Evolutionary conservation across 35 echinoderm and acorn worm species (phyloP).

Genomic region (Acanthaster planci): DNA sequence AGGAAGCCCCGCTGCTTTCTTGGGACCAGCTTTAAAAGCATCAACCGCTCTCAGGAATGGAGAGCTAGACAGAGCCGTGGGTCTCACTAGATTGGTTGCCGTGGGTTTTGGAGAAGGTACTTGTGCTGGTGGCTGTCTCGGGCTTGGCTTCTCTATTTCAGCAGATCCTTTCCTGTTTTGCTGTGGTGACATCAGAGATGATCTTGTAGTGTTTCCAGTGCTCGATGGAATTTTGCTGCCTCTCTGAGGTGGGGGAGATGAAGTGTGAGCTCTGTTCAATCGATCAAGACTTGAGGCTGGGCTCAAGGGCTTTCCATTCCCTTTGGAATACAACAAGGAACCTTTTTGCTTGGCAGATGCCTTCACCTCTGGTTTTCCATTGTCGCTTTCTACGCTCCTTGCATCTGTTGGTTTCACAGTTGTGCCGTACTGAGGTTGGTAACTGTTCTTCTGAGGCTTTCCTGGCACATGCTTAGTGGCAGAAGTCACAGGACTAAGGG

Average conservation of each 20-base stretch:
- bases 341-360: conserved; percentile 21
- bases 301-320: conserved; percentile 43
- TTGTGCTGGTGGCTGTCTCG: background rate
- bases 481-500: conserved; percentile 22
- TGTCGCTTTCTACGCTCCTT: conserved; percentile 40
- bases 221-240: conserved; percentile 64
- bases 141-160: conserved; percentile 11
- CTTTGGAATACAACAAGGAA: conserved; percentile 16
- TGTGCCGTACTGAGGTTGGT: conserved; percentile 15
- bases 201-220: conserved; percentile 34
- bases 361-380: conserved; percentile 2
- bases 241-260: conserved; percentile 44
- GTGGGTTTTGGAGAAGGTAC: conserved; percentile 6
- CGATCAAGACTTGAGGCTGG: conserved; percentile 65
- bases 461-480: background rate
- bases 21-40: background rate
- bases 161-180: conserved; percentile 38
- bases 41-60: background rate
- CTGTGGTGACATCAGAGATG: conserved; percentile 44
- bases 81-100: conserved; percentile 23
- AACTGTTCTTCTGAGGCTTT: background rate
- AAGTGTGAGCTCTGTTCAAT: conserved; percentile 8
- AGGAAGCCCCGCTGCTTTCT: conserved; percentile 13
- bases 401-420: conserved; percentile 13
- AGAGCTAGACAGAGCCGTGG: conserved; percentile 38